Conservation (phyloP, 2,797 vertebrate species). For the Smutsia gigantea region DNA sequence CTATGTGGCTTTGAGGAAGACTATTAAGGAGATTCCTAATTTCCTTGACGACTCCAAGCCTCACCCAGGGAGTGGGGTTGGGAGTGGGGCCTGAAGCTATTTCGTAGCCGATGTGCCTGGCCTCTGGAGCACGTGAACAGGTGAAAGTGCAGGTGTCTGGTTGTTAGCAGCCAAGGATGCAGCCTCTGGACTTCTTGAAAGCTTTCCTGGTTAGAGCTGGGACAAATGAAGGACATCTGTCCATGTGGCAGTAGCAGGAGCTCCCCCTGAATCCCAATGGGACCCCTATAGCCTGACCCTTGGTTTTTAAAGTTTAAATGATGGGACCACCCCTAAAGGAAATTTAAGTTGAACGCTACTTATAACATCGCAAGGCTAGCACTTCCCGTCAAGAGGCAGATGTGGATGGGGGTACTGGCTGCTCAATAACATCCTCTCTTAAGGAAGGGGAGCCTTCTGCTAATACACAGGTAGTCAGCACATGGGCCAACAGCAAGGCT, state of each 20-base stretch:
- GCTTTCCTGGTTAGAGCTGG: neutral
- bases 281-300: neutral
- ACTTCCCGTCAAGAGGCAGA: neutral
- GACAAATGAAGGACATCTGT: neutral
- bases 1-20: neutral
- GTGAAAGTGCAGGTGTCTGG: no score
- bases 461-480: neutral
- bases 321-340: neutral
- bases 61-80: neutral
- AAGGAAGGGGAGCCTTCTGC: neutral
- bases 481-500: no score
- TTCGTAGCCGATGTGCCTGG: neutral
- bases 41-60: neutral
- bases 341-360: neutral
- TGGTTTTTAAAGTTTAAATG: neutral
- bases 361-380: neutral
- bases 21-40: neutral
- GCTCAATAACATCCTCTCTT: neutral
- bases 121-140: neutral
- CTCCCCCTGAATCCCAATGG: neutral
- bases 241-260: fast-evolving
- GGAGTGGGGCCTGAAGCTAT: neutral
- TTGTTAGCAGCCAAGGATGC: neutral
- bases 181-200: neutral
- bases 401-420: neutral